Base-by-base conservation (phyloP, 1,140 invertebrate genomes). In the Paramacrobiotus metropolitanus region DNA sequence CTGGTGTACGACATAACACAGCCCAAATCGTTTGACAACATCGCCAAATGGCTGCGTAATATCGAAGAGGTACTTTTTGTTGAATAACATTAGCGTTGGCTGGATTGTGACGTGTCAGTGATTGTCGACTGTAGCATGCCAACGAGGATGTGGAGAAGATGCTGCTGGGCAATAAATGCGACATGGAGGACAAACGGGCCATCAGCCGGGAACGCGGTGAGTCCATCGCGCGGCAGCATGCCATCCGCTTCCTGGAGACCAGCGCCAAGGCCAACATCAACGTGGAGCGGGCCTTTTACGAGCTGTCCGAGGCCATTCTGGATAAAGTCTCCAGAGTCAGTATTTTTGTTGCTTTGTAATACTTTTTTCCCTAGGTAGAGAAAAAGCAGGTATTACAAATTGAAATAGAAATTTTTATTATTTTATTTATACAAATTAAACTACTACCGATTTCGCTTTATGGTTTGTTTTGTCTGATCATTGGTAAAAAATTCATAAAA, bases 131-230 rank as follows among this genome's bases (percentile, higher is more conserved):
- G 40, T 68, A 92, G 86, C 92, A 97, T 80, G 94, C 93, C 28
- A 96, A 92, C 78, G 93, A 96, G 77, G 93, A 98, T 80, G 94
- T 98, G 60, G 93, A 96, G 70, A 97, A 96, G 75, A 97, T 98
- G 93, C 91, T 99, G 68, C 77, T 99, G 67, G 94, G 94, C 61
- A 99, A 98, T 74, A 99, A 99, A 79, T 95, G 91, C 82, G 94
- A 99, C 79, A 92, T 97, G 85, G 86, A 92, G 70, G 89, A 92
- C 69, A 93, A 90, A 76, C 80, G 94, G 75, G 84, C 89, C 69
- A 91, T 99, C 63, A 83, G 80, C 66, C 87, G 82, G 72, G 86
- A 90, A 68, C 78, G 82, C 69, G 90, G 90, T 68, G 86, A 93
- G 77, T 80, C 81, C 83, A 90, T 97, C 78, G 93, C 92, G n/a